Base-by-base conservation (phyloP, 2,888 invertebrate genomes). In the Platypus cylindrus region DNA sequence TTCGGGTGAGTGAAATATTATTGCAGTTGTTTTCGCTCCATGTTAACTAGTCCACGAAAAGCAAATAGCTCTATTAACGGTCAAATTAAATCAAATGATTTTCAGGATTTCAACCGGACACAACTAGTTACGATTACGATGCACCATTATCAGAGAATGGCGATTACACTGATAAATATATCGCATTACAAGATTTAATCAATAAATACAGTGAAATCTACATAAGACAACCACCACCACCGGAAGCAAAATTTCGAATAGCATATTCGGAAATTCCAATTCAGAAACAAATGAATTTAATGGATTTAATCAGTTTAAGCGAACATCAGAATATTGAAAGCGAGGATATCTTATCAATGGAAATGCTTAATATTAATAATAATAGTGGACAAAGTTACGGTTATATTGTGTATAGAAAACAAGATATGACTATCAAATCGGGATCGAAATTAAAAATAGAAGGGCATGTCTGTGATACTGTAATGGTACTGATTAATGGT, bases 131-230 rank as follows among this genome's bases (percentile, higher is more conserved):
- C 40, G 66, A 65, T 55, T 62, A 91, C 53, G 89, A 93, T 57
- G 84, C 91, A 1, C 93, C 93, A 0, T 62, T 95, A 46, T 71
- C 70, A 3, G 94, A 95, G 63, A 79, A 84, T 31, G 93, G 93
- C 2, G 90, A 91, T 63, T 78, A 82, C 1, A 90, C 90, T 0
- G 65, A 70, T 1, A 93, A 93, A 62, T 94, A 85, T 58, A 68
- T 67, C 40, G 69, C 67, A 3, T 69, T 86, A 32, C 71, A 78
- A 47, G 63, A 75, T n/a, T 61, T 74, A 12, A 45, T 58, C 17
- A 41, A 32, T 7, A 48, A 54, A 38, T 56, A 63, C 36, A 59
- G 58, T 37, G 42, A 45, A 22, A 43, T 59, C 3, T 39, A 48
- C 41, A 56, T 56, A 3, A 48, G 43, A 29, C 43, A 52, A 22